A percentile compares a stretch with the other conserved stretches of the same genome.
Conservation (phyloP, 2,888 invertebrate genomes). For the Agrotis exclamationis region DNA sequence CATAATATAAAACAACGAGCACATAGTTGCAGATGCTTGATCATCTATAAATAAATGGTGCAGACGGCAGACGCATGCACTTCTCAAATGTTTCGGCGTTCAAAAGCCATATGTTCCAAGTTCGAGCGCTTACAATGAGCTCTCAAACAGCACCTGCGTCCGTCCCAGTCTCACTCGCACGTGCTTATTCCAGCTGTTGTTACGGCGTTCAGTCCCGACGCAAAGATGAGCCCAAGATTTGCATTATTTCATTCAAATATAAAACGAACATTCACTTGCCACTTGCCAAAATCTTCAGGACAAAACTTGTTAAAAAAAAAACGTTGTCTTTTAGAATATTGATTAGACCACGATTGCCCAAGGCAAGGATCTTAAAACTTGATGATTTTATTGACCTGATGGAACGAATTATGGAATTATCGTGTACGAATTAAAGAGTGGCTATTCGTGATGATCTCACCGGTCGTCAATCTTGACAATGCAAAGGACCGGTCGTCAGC, state of each 20-base stretch:
- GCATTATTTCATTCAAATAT: constrained; percentile 38
- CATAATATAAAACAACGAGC: constrained; percentile 47
- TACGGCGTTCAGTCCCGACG: constrained; percentile 61
- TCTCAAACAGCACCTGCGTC: constrained; percentile 86
- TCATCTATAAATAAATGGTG: constrained; percentile 65
- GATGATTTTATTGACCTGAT: constrained; percentile 58
- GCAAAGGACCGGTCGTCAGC: constrained; percentile 88
- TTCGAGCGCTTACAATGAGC: constrained; percentile 75
- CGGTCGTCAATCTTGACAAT: constrained; percentile 90
- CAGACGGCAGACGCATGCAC: constrained; percentile 63
- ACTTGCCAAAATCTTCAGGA: constrained; percentile 19
- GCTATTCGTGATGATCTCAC: constrained; percentile 88
- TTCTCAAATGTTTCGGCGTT: constrained; percentile 65
- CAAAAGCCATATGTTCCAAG: constrained; percentile 78
- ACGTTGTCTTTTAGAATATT: constrained; percentile 15
- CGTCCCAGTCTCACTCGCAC: constrained; percentile 87
- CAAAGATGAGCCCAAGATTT: constrained; percentile 61
- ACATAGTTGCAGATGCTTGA: constrained; percentile 65
- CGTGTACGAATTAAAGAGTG: constrained; percentile 79
- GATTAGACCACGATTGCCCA: constrained; percentile 22
- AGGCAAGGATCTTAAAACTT: constrained; percentile 35
- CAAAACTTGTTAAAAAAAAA: too few relatives aligned
- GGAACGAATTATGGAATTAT: constrained; percentile 71
- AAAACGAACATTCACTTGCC: constrained; percentile 27
- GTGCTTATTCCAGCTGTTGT: constrained; percentile 78